These are phyloP conservation scores for Crotophaga sulcirostris DNA, from an alignment of 2,113 vertebrate genomes.

Conservation along the genomic window DNA sequence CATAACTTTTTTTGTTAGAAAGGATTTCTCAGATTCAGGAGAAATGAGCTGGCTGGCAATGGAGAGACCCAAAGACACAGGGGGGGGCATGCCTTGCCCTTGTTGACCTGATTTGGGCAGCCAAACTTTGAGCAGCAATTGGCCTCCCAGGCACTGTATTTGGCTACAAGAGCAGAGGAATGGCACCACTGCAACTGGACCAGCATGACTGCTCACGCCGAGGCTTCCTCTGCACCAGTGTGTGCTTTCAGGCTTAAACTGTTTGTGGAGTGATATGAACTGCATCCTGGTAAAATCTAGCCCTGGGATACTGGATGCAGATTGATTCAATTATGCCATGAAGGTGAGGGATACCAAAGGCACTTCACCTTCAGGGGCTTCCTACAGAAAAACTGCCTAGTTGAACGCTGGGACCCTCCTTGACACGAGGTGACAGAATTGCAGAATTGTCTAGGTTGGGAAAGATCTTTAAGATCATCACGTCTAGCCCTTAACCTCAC, in stretches of 20 bases:
- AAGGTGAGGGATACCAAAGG: accelerated
- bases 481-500: no score
- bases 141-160: accelerated
- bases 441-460: no score
- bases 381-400: accelerated
- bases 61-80: background rate
- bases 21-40: background rate
- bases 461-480: no score
- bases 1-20: background rate
- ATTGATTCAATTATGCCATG: accelerated
- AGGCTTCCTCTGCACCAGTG: accelerated
- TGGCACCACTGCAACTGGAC: accelerated
- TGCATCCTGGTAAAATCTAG: accelerated
- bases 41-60: background rate
- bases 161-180: accelerated
- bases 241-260: accelerated
- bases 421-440: no score
- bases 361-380: accelerated
- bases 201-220: accelerated
- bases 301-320: accelerated
- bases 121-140: accelerated
- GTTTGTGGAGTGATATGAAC: accelerated
- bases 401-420: background rate
- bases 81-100: accelerated
- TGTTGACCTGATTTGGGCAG: background rate